phyloP scores from a whole-genome alignment of 2,797 vertebrate genomes.

The Triplophysa yarkandensis region DNA sequence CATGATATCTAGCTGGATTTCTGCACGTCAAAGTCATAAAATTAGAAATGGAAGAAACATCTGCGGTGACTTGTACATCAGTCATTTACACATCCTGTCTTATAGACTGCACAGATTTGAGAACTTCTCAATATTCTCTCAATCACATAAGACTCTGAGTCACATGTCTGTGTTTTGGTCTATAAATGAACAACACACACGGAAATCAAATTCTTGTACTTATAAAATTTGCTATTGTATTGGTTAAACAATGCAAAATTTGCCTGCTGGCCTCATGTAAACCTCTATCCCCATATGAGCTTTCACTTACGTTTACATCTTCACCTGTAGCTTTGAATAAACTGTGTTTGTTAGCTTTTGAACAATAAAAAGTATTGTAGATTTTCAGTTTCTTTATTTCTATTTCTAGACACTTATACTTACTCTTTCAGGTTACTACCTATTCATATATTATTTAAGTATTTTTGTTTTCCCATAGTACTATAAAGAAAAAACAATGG shows the following conservation, averaged over 20 bases:
- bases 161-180: not conserved
- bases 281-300: not conserved
- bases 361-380: too few species aligned
- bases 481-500: not conserved
- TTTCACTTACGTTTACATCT: too few species aligned
- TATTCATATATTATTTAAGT: too few species aligned
- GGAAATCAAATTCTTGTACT: not conserved
- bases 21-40: not conserved
- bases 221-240: not conserved
- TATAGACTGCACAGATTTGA: not conserved
- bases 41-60: not conserved
- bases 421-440: too few species aligned
- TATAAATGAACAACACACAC: not conserved
- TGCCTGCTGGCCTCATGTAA: not conserved
- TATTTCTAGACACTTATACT: too few species aligned
- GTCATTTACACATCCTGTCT: not conserved
- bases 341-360: too few species aligned
- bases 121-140: not conserved
- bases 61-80: not conserved
- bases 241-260: not conserved
- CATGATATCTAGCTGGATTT: not conserved
- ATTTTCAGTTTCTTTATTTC: too few species aligned
- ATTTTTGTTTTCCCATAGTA: too few species aligned
- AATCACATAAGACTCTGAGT: conserved; percentile 1
- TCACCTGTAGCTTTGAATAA: too few species aligned